Evolutionary conservation across 1,140 invertebrate species (phyloP).

Genomic region (Anastrepha obliqua): DNA sequence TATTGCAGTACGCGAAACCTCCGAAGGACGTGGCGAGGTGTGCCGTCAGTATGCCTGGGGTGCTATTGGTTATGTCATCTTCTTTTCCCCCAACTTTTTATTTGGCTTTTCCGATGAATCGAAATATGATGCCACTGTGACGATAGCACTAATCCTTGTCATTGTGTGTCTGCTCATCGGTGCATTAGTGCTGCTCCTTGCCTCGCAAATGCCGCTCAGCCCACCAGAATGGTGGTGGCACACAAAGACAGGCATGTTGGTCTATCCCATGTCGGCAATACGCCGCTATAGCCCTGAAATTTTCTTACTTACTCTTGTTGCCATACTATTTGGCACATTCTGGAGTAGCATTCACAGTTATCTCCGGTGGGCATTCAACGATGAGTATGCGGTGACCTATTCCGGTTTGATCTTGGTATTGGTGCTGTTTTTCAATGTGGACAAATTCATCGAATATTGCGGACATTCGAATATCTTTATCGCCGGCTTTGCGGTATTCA

Average conservation of each 20-base stretch:
- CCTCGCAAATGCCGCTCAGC: constrained; percentile 81
- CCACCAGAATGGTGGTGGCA: constrained; percentile 90
- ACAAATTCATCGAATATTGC: constrained; percentile 87
- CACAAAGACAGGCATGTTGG: constrained; percentile 83
- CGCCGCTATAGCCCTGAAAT: constrained; percentile 83
- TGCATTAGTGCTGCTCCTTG: constrained; percentile 65
- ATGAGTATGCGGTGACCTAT: constrained; percentile 62
- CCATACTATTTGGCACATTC: constrained; percentile 83
- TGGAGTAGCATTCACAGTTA: constrained; percentile 88
- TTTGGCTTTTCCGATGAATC: constrained; percentile 67
- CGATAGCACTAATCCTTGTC: constrained; percentile 76
- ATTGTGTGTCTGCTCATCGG: constrained; percentile 77
- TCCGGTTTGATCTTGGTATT: constrained; percentile 78
- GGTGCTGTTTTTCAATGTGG: constrained; percentile 85
- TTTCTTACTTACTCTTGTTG: constrained; percentile 80
- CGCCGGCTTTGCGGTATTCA: constrained; percentile 85
- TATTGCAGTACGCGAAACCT: constrained; percentile 86
- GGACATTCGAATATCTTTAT: constrained; percentile 90
- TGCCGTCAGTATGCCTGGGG: constrained; percentile 87
- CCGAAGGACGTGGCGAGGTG: constrained; percentile 85
- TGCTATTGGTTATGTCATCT: constrained; percentile 82
- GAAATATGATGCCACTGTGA: constrained; percentile 58
- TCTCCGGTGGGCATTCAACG: constrained; percentile 78
- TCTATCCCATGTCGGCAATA: constrained; percentile 84
- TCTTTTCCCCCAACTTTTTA: constrained; percentile 81